phyloP scores from a whole-genome alignment of 2,113 vertebrate genomes.

The Brienomyrus brachyistius region DNA sequence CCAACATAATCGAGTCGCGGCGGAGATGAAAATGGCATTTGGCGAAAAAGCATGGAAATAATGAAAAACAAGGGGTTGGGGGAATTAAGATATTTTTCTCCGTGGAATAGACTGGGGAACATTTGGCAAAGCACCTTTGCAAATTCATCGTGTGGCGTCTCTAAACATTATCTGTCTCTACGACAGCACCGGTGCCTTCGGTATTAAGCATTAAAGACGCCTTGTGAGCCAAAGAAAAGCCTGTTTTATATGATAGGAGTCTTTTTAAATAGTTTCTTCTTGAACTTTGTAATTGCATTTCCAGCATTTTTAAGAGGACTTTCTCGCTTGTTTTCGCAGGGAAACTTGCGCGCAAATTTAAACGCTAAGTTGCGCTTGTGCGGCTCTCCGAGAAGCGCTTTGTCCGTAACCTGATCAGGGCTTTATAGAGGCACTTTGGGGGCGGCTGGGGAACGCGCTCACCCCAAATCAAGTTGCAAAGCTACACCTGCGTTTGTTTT shows the following conservation, averaged over 20 bases:
- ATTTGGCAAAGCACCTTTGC: not conserved
- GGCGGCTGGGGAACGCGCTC: not conserved
- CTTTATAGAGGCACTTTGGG: not conserved
- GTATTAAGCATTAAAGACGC: not conserved
- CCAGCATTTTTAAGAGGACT: not conserved
- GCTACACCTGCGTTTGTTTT: not conserved
- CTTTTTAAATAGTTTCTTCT: not conserved
- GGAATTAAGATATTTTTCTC: conserved; percentile 6
- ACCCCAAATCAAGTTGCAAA: not conserved
- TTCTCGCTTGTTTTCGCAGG: not conserved
- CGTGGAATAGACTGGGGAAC: not conserved
- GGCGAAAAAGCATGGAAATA: not conserved
- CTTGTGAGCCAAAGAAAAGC: not conserved
- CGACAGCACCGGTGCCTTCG: not conserved
- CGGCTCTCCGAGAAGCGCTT: not conserved
- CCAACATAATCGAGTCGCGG: not conserved
- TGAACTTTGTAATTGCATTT: not conserved
- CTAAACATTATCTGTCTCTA: not conserved
- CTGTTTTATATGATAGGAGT: not conserved
- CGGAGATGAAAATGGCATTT: conserved; percentile 4
- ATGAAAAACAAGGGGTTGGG: conserved; percentile 6
- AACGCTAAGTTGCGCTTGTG: not conserved
- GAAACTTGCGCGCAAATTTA: not conserved
- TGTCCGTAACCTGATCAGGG: not conserved
- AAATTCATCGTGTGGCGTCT: not conserved